Base-by-base conservation (phyloP, 2,888 invertebrate genomes). In the Alviniconcha strummeri region DNA sequence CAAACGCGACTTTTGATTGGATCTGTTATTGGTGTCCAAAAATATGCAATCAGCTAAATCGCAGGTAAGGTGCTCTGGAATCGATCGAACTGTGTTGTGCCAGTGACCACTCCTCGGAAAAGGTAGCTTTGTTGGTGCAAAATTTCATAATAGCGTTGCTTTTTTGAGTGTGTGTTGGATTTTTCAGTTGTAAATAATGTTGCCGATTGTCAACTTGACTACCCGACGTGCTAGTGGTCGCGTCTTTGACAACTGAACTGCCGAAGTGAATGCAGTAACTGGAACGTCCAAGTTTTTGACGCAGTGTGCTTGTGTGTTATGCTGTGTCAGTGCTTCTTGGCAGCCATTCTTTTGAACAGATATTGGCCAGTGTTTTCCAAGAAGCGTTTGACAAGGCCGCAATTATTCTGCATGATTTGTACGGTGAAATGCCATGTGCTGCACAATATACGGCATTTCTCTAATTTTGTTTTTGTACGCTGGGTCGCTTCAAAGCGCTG, bases 301-400 rank as follows among this genome's bases (percentile, higher is more conserved):
- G 36, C 36, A 36, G 36, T 36, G 60, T 60, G 60, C 9, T 60
- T 8, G 9, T 60, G 60, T 60, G 60, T 60, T 60, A 13, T 60
- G 60, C 60, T 60, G 60, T 60, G 60, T 60, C 60, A 60, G 60
- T 60, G 9, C 13, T 60, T 60, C 60, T 13, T 11, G 60, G 60
- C 60, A 60, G 60, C 60, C 60, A 60, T 60, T 88, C 95, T 95
- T 85, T 95, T 94, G 80, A 96, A 95, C 80, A 98, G 94, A 87
- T 96, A 93, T 81, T 95, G 94, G 64, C 96, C 96, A 54, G 96
- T 96, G 90, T 95, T 96, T 93, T 97, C 97, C 86, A 98, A 94
- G 94, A 60, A 60, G 60, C 60, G 60, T 11, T 11, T 60, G 4
- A 13, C 60, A 11, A 11, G 60, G 4, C 60, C 60, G 60, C 60